Base-by-base conservation (phyloP, 2,888 invertebrate species). In the Pandemis corylana region DNA sequence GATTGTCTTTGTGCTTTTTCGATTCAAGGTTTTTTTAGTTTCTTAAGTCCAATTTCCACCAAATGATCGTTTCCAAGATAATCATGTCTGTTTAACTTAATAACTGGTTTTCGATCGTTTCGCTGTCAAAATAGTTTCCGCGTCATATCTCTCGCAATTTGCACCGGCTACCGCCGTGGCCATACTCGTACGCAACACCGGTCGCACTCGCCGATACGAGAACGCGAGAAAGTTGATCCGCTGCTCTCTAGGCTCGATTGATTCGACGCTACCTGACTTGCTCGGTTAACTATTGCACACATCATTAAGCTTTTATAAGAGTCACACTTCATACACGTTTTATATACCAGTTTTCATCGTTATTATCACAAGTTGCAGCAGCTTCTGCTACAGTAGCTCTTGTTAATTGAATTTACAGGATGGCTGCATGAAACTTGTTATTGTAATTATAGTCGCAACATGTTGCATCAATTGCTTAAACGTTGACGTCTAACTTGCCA, bases 221-320 rank as follows among this genome's bases (percentile, higher is more conserved):
- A 89, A 85, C 87, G 85, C 86, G 91, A 86, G 93, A 93, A 93
- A 93, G 93, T 93, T 90, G 91, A 85, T 80, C 80, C 80, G 87
- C 86, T 88, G 87, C 91, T 93, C 93, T 92, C 89, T 85, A 87
- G 85, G 74, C 81, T 79, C 84, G 83, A 87, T 89, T 87, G 89
- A 88, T 89, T 87, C 87, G 78, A 85, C 84, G 83, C 81, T 81
- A 83, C 80, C 78, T 72, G 76, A 73, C 82, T 78, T 80, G 79
- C 77, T 79, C 81, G 81, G 82, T 78, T 82, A 77, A 76, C 71
- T 77, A 81, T 78, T 80, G 79, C 77, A 80, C 78, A 79, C 36
- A 49, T 51, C 63, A 42, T 49, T 36, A 46, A 66, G 61, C 42
- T 61, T 70, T n/a, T 56, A 66, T 51, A 70, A 36, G 44, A 44